Conservation (phyloP, 2,113 vertebrate genomes). For the Lepus americanus region DNA sequence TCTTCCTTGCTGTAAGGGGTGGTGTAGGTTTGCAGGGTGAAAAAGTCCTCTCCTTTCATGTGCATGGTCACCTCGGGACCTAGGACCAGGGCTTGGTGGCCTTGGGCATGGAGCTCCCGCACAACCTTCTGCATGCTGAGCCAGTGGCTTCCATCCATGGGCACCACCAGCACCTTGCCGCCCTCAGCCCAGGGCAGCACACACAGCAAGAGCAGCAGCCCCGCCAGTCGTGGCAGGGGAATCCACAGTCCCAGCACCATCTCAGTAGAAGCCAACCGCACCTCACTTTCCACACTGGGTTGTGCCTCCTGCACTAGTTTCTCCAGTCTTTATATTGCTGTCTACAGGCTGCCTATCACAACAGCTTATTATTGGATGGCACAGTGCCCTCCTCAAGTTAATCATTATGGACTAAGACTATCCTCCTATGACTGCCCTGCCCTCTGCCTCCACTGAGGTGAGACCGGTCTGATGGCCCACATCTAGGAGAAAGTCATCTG, state of each 20-base stretch:
- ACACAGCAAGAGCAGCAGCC: constrained; percentile 71
- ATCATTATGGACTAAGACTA: background rate
- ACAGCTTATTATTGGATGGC: background rate
- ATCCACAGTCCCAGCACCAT: background rate
- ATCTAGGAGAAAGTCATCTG: background rate
- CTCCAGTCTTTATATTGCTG: background rate
- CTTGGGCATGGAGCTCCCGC: constrained; percentile 88
- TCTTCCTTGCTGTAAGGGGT: constrained; percentile 85
- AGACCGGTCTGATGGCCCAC: fast-evolving
- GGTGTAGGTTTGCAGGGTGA: constrained; percentile 81
- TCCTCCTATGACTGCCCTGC: fast-evolving
- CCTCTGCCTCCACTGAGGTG: too few species aligned
- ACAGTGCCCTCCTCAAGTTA: background rate
- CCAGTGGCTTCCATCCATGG: constrained; percentile 95
- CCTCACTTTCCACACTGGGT: fast-evolving
- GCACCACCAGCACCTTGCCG: constrained; percentile 91
- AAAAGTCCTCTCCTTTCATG: constrained; percentile 88
- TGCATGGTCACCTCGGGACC: constrained; percentile 88
- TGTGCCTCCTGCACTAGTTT: too few species aligned
- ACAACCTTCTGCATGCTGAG: constrained; percentile 87
- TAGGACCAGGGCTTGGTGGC: constrained; percentile 88
- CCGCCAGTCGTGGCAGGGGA: fast-evolving
- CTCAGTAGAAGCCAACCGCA: fast-evolving
- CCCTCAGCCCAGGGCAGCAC: constrained; percentile 59
- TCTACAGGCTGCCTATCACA: background rate